Base-by-base conservation (phyloP, 2,797 vertebrate species). In the Helicolenus hilgendorfi region DNA sequence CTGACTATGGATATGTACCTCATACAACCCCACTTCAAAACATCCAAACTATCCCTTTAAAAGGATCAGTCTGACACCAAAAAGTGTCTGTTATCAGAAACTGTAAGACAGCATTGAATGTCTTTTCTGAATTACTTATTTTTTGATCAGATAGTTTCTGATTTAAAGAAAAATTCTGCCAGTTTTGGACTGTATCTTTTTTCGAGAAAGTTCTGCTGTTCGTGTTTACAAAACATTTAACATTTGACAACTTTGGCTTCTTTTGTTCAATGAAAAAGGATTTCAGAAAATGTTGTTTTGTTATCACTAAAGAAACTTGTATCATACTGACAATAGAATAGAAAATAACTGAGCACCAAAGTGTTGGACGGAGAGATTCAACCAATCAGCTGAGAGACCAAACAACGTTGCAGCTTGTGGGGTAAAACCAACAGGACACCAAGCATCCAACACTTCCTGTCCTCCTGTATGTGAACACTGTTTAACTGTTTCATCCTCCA, bases 381-480 rank as follows among this genome's bases (percentile, higher is more conserved):
- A 7, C 15, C 41, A 45, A 45, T 45, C 15, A 49, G 18, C 41
- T 49, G 7, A 49, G 41, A 49, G 41, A 49, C 20, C 49, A 1
- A 60, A 60, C 27, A 13, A 29, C 13, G 0, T 11, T 10, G 18
- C 63, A 35, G 78, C 65, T 9, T 49, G 83, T 65, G 75, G 33
- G 79, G 55, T 49, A 78, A 81, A 79, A 71, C 26, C 53, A 76
- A 79, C 68, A 70, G 56, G 20, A 65, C 45, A 7, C 4, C 11
- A 3, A 53, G 7, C 31, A 13, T 53, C 72, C 11, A 7, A 11
- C 2, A 56, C n/a, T 77, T 87, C 74, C 81, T 70, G 27, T 70
- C 27, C 67, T 45, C 27, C 71, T 36, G 35, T 3, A 11, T 8
- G 64, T 62, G 38, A 24, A 24, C 20, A 2, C 2, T 4, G n/a